Evolutionary conservation across 2,797 vertebrate species (phyloP).

Genomic region (Anguilla pacifica): DNA sequence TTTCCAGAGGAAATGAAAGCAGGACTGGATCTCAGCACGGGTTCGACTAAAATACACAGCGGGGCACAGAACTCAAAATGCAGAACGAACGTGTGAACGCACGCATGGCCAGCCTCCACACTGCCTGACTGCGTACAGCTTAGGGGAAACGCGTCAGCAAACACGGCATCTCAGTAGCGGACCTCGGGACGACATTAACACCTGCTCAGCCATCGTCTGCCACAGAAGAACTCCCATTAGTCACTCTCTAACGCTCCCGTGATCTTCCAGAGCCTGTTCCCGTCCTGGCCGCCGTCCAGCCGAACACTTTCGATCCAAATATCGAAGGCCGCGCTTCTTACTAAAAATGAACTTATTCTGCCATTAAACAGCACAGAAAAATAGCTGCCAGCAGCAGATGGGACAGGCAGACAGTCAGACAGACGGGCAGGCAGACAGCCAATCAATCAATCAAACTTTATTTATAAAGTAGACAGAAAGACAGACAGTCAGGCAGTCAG

Average conservation of each 20-base stretch:
- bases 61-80: neutral
- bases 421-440: too few relatives aligned
- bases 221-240: neutral
- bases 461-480: too few relatives aligned
- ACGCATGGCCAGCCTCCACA: neutral
- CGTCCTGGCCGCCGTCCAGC: neutral
- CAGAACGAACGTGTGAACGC: neutral
- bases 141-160: neutral
- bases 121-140: neutral
- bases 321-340: neutral
- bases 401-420: neutral
- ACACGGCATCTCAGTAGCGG: neutral
- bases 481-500: too few relatives aligned
- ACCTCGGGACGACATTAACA: constrained; percentile 14
- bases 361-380: neutral
- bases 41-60: neutral
- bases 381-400: neutral
- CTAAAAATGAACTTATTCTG: neutral
- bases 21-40: neutral
- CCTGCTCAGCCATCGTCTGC: constrained; percentile 21
- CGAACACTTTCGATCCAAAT: neutral
- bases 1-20: neutral
- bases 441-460: too few relatives aligned
- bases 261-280: neutral
- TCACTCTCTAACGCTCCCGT: neutral